Evolutionary conservation across 2,797 vertebrate genomes (phyloP).

Genomic region (Silurus lanzhouensis): DNA sequence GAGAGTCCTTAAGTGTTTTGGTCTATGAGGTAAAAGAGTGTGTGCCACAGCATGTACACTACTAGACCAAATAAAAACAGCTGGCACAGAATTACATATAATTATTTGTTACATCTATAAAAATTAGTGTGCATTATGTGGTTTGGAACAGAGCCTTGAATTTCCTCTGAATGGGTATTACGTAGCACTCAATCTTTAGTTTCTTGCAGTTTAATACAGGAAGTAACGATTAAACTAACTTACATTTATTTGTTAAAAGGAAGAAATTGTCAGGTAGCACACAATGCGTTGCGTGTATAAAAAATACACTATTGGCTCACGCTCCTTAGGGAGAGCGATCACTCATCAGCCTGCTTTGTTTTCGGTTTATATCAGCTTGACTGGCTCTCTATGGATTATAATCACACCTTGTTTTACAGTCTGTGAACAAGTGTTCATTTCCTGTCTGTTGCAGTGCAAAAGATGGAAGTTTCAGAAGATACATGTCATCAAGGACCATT

Average conservation of each 20-base stretch:
- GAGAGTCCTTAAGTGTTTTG: not conserved
- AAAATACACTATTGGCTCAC: not conserved
- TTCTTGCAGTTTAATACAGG: not conserved
- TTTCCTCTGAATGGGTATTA: not conserved
- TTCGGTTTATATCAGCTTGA: not conserved
- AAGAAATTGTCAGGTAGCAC: constrained; percentile 2
- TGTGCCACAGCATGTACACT: not conserved
- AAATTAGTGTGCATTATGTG: not conserved
- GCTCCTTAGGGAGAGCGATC: not conserved
- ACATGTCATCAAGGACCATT: constrained; percentile 77
- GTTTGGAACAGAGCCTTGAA: not conserved
- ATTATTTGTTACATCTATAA: not conserved
- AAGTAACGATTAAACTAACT: not conserved
- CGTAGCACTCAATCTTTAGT: not conserved
- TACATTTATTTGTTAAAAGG: not conserved
- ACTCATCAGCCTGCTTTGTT: not conserved
- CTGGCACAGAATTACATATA: too few species aligned
- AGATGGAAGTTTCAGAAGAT: constrained; percentile 82
- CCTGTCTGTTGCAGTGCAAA: constrained; percentile 71
- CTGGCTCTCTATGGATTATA: constrained; percentile 10
- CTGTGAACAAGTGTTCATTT: constrained; percentile 31
- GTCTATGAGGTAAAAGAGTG: not conserved
- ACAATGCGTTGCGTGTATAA: not conserved
- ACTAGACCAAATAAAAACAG: not conserved
- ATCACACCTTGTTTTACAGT: constrained; percentile 1